Evolutionary conservation across 2,888 invertebrate species (phyloP).

Genomic region (Melinaea marsaeus): DNA sequence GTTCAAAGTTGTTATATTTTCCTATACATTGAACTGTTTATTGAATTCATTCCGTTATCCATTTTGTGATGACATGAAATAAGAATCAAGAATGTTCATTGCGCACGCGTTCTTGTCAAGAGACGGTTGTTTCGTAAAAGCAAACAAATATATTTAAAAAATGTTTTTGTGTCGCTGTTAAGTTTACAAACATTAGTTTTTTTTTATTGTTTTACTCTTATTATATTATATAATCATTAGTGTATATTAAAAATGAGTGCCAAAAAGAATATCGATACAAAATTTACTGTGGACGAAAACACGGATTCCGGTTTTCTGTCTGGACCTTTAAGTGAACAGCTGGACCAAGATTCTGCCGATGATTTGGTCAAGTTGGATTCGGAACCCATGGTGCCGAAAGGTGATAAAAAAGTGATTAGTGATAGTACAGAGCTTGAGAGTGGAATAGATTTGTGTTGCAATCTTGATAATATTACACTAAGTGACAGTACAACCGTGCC

Average conservation of each 20-base stretch:
- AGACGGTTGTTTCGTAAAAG: slow-evolving; percentile 32
- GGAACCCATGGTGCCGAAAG: slow-evolving; percentile 27
- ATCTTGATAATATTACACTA: slow-evolving; percentile 77
- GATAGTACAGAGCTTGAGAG: slow-evolving; percentile 74
- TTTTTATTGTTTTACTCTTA: slow-evolving; percentile 29
- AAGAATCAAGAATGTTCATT: slow-evolving; percentile 44
- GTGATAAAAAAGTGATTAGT: slow-evolving; percentile 46
- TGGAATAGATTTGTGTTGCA: slow-evolving; percentile 78
- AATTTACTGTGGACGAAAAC: slow-evolving; percentile 54
- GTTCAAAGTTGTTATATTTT: slow-evolving; percentile 20
- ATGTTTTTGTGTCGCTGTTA: slow-evolving; percentile 49
- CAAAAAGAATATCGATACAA: slow-evolving; percentile 57
- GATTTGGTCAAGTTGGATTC: slow-evolving; percentile 20
- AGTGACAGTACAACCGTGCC: slow-evolving; percentile 35
- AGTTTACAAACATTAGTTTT: slow-evolving; percentile 30
- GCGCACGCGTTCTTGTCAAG: slow-evolving; percentile 45
- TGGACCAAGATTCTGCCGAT: slow-evolving; percentile 32
- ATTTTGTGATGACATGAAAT: slow-evolving; percentile 14
- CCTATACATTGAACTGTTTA: slow-evolving; percentile 4
- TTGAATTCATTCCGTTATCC: slow-evolving; percentile 20
- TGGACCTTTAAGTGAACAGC: slow-evolving; percentile 45
- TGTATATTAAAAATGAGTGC: slow-evolving; percentile 63
- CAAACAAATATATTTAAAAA: slow-evolving; percentile 36
- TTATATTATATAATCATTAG: slow-evolving; percentile 27
- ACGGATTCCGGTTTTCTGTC: slow-evolving; percentile 65